A percentile compares a stretch with the other conserved stretches of the same genome.
Evolutionary conservation across 2,888 invertebrate genomes (phyloP).

Genomic region (Andrena trimmerana): DNA sequence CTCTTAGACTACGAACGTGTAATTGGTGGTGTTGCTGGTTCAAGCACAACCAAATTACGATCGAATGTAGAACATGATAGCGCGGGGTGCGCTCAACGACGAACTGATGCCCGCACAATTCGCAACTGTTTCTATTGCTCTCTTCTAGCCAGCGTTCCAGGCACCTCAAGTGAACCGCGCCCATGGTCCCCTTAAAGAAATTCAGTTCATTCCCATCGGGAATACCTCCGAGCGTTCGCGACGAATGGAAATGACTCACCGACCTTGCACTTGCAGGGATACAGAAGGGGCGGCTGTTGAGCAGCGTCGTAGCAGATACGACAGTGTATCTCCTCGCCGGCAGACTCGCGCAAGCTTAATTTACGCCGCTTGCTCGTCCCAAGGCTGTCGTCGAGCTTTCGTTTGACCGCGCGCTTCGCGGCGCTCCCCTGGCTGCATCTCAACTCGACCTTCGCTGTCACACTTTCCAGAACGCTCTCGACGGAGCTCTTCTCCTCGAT

Average conservation of each 20-base stretch:
- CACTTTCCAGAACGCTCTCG: conserved; percentile 66
- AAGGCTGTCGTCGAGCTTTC: conserved; percentile 31
- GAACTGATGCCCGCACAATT: conserved; percentile 90
- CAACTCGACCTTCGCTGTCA: conserved; percentile 70
- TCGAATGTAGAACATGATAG: conserved; percentile 87
- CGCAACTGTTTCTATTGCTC: conserved; percentile 90
- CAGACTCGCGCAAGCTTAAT: conserved; percentile 41
- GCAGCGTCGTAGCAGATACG: conserved; percentile 86
- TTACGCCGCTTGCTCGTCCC: conserved; percentile 35
- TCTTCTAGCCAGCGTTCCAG: conserved; percentile 92
- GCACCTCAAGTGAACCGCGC: conserved; percentile 90
- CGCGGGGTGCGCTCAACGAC: conserved; percentile 88
- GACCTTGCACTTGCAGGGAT: conserved; percentile 86
- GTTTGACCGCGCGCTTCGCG: conserved; percentile 26
- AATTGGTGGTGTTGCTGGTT: conserved; percentile 77
- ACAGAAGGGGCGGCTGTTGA: conserved; percentile 84
- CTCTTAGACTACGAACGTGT: conserved; percentile 82
- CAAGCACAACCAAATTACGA: conserved; percentile 87
- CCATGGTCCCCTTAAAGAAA: conserved; percentile 88
- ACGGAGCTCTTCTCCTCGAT: conserved; percentile 64
- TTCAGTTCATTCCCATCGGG: conserved; percentile 3
- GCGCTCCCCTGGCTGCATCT: conserved; percentile 41
- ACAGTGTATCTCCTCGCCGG: conserved; percentile 77
- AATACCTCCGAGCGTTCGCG: not conserved
- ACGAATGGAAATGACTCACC: conserved; percentile 36